Base-by-base conservation (phyloP, 2,797 vertebrate genomes). In the Perodicticus potto region DNA sequence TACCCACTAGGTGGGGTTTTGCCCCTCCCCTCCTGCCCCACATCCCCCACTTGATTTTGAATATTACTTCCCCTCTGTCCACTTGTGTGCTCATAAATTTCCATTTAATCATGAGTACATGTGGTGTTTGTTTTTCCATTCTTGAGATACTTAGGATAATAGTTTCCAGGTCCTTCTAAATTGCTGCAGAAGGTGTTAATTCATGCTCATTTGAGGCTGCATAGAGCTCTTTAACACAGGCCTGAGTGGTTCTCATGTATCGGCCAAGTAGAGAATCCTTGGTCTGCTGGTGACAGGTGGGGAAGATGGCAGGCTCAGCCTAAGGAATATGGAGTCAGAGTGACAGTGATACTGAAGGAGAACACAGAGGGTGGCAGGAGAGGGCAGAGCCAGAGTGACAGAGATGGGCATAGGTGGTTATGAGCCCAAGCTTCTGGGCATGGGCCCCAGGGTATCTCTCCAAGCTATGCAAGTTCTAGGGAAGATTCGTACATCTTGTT, bases 261-360 rank as follows among this genome's bases (percentile, higher is more conserved):
- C 10, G 25, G 7, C 29, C 1, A 0, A 12, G n/a, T 10, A 4
- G 61, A 78, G 55, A 34, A 17, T 13, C 9, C 0, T 63, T 78
- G n/a, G 37, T 59, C 45, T 86, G 11, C 0, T 4, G 43, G 13
- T 55, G 53, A 49, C 34, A 19, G 29, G 5, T n/a, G 37, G 29
- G 55, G 7, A 13, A 9, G 3, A 23, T 2, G 17, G 22, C 11
- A 59, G 61, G 29, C 32, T 23, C 22, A n/a, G 32, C 20, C 37
- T 37, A 1, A 37, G 78, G 25, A 29, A 43, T 19, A 8, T 3
- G 7, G 63, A 17, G 40, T 69, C 81, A 45, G 34, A 57, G 55
- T 6, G 43, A 25, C 1, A 2, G 57, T 45, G 72, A 55, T n/a
- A 29, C 17, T 1, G 7, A 65, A 29, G 53, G 59, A 34, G 74